phyloP scores from a whole-genome alignment of 1,140 invertebrate species.

The Odontomachus brunneus region DNA sequence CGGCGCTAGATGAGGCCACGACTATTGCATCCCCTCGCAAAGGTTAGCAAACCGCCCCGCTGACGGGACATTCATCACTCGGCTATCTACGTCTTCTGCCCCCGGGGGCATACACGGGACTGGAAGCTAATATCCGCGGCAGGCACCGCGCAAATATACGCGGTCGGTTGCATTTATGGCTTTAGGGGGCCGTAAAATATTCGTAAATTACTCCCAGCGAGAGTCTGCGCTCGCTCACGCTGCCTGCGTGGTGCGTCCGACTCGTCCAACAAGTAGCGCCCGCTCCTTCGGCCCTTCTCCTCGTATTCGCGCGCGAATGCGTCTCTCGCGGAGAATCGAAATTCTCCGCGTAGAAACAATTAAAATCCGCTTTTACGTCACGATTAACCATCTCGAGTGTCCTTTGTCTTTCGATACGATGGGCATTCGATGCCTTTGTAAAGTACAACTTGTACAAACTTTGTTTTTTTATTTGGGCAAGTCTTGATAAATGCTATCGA shows the following conservation, averaged over 20 bases:
- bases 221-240: background rate
- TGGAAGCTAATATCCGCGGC: constrained; percentile 56
- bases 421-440: too few relatives aligned
- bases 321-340: constrained; percentile 11
- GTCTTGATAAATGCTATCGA: too few relatives aligned
- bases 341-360: constrained; percentile 4
- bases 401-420: too few relatives aligned
- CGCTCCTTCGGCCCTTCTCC: background rate
- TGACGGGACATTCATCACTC: constrained; percentile 55
- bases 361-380: background rate
- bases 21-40: constrained; percentile 39
- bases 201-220: constrained; percentile 55
- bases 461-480: too few relatives aligned
- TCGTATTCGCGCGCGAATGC: constrained; percentile 6
- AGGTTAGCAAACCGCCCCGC: constrained; percentile 48
- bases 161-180: constrained; percentile 53
- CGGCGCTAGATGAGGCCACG: constrained; percentile 20
- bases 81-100: constrained; percentile 45
- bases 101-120: constrained; percentile 47
- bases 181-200: constrained; percentile 58
- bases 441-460: too few relatives aligned
- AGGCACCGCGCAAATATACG: constrained; percentile 51
- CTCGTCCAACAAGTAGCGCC: constrained; percentile 52
- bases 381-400: background rate
- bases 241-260: constrained; percentile 10